Base-by-base conservation (phyloP, 2,888 invertebrate genomes). In the Drosophila yooni region DNA sequence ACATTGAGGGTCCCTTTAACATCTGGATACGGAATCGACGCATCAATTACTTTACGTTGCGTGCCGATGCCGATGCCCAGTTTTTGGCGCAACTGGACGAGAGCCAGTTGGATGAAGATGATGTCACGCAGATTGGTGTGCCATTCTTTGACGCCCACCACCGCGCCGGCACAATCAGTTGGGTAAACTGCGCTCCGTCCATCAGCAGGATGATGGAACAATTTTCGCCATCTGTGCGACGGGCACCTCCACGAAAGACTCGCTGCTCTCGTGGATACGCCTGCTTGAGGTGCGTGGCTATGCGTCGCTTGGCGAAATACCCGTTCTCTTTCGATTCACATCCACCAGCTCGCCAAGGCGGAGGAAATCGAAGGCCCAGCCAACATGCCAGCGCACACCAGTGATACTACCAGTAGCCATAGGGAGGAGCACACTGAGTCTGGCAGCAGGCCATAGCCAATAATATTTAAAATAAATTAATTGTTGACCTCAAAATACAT, bases 171-270 rank as follows among this genome's bases (percentile, higher is more conserved):
- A 94, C 61, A 81, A 82, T 36, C 81, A 91, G 69, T 75, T 94
- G 56, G 93, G 94, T 18, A 92, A 94, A 3, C 93, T 94, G 70
- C 95, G 95, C 13, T 95, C 96, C 33, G 95, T 98, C 2, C 99
- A 99, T 92, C 97, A 98, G 92, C 98, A 99, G 93, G 96, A 97
- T 64, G 98, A 99, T 93, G 98, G 98, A 6, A 96, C 96, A 0
- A 96, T 99, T 86, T 95, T 97, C 79, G 96, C 96, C 11, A 94
- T 98, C 59, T 98, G 98, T 94, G 97, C 98, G 33, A 98, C 99
- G 68, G 99, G 99, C 59, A 96, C 97, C 13, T 97, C 97, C 21
- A 96, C 96, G 68, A 96, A 97, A 93, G 98, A 98, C 93, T 98
- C 99, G 0, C 93, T 99, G 10, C 93, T 98, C n/a, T 97, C 98